Base-by-base conservation (phyloP, 2,888 invertebrate genomes). In the Chrysolina haemoptera region DNA sequence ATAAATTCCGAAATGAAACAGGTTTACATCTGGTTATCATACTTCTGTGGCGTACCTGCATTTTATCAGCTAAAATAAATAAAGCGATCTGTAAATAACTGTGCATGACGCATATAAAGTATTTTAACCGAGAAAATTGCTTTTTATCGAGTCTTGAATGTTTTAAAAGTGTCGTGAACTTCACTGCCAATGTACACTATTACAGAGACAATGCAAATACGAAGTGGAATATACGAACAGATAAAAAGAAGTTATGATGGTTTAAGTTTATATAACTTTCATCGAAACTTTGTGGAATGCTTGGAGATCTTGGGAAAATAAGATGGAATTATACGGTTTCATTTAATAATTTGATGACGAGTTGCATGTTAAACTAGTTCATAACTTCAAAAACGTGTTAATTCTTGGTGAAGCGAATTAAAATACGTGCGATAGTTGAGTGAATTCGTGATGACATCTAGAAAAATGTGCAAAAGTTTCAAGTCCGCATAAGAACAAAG, bases 21-120 rank as follows among this genome's bases (percentile, higher is more conserved):
- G 50, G 41, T 53, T 69, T 55, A 69, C 75, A 75, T 75, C 75
- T 75, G 75, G 75, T 66, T 40, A 50, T 53, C 67, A 40, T 67
- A 53, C 53, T 53, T 50, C 40, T 65, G 59, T 62, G 62, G 71
- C 68, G 75, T 75, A 75, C 75, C 75, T 75, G 75, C 55, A 69
- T 66, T 71, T 75, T 75, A 75, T 75, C 75, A 71, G 69, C 75
- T 71, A 69, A 69, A 71, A 53, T 71, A 75, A 75, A 75, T 71
- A 75, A 69, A 65, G 41, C 71, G 69, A 71, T 75, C 75, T 75
- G 71, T 53, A 71, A 71, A 75, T 75, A 71, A 62, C 75, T 41
- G 66, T 40, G 20, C 10, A 50, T 73, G 73, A 73, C 73, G 69
- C 62, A 66, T 50, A 66, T 70, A 73, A 65, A 69, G 62, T 65